Evolutionary conservation across 2,113 vertebrate genomes (phyloP).

Genomic region (Dicerorhinus sumatrensis): DNA sequence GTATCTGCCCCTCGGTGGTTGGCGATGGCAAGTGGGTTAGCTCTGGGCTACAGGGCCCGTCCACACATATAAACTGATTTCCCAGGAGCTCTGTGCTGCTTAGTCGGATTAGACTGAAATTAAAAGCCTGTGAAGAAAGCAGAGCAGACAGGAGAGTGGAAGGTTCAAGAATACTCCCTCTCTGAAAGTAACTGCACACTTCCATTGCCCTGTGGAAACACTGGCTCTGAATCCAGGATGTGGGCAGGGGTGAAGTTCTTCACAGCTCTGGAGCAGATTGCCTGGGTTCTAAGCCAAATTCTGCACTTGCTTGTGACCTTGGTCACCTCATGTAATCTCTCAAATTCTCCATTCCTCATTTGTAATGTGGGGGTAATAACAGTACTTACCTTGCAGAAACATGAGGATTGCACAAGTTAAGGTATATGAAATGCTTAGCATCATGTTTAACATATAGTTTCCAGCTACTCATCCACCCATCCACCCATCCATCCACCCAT

Average conservation of each 20-base stretch:
- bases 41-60: not conserved
- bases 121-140: not conserved
- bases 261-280: not conserved
- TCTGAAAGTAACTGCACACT: not conserved
- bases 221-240: no score
- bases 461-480: no score
- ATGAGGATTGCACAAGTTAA: no score
- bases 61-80: not conserved
- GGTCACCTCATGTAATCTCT: not conserved
- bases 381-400: no score
- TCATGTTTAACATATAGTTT: not conserved
- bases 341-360: not conserved
- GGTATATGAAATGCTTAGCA: not conserved
- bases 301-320: not conserved
- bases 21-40: not conserved
- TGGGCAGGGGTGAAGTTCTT: not conserved
- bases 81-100: not conserved
- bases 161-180: not conserved
- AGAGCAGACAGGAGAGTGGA: not conserved
- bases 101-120: not conserved
- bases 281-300: not conserved
- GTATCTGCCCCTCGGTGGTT: not conserved
- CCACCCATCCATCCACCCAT: not conserved
- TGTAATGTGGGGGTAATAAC: not conserved
- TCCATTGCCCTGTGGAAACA: not conserved